These are phyloP conservation scores for Corythoichthys intestinalis DNA, from an alignment of 2,113 vertebrate species.

Conservation along the genomic window DNA sequence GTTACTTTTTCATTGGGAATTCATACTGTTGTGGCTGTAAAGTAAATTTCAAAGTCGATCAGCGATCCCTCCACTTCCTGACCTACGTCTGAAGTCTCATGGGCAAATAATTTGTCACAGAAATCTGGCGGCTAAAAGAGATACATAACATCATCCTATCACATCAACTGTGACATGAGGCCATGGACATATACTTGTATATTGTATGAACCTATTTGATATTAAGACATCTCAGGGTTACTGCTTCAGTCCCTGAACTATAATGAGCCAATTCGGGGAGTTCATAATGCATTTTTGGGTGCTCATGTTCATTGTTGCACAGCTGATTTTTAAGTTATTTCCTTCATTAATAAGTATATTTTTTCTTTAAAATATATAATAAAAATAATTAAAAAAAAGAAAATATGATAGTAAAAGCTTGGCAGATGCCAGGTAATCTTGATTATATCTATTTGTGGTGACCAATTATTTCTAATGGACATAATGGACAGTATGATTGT, in stretches of 20 bases:
- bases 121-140: conserved; percentile 12
- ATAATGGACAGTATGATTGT: neutral
- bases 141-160: conserved; percentile 26
- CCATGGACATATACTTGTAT: conserved; percentile 32
- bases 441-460: conserved; percentile 1
- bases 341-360: neutral
- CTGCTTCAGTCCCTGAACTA: conserved; percentile 22
- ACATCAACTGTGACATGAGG: conserved; percentile 35
- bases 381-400: neutral
- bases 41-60: neutral
- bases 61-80: neutral
- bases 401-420: neutral
- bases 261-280: conserved; percentile 13
- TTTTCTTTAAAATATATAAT: neutral
- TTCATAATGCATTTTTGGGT: conserved; percentile 14
- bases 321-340: conserved; percentile 18
- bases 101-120: conserved; percentile 14
- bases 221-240: conserved; percentile 53
- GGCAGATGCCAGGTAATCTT: conserved; percentile 3
- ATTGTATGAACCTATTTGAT: conserved; percentile 31
- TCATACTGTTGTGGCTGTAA: neutral
- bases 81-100: neutral
- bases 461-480: conserved; percentile 22
- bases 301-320: conserved; percentile 9
- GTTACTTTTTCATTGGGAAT: neutral